phyloP scores from a whole-genome alignment of 2,888 invertebrate genomes.

The Chymomyza fuscimana region DNA sequence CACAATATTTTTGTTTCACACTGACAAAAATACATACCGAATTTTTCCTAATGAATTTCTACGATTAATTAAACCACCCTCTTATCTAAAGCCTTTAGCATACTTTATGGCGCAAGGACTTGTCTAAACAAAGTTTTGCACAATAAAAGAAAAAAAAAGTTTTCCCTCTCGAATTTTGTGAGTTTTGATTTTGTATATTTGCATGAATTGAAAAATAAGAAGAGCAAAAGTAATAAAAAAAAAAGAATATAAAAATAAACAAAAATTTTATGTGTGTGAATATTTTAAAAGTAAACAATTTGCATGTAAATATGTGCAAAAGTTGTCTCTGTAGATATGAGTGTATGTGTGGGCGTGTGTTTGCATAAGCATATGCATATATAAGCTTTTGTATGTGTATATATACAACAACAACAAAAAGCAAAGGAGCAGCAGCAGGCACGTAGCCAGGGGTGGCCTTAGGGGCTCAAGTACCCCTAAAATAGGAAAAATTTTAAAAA shows the following conservation, averaged over 20 bases:
- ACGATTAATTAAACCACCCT: background rate
- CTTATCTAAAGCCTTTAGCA: background rate
- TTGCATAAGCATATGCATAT: constrained; percentile 4
- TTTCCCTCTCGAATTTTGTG: constrained; percentile 26
- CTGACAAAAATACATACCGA: no score
- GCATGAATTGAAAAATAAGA: constrained; percentile 11
- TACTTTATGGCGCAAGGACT: background rate
- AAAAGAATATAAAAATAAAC: constrained; percentile 8
- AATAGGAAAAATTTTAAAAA: no score
- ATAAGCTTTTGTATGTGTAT: constrained; percentile 22
- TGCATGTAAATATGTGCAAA: constrained; percentile 64
- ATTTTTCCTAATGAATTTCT: no score
- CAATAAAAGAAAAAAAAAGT: background rate
- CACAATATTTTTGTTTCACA: no score
- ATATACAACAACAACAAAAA: constrained; percentile 47
- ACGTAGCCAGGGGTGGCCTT: no score
- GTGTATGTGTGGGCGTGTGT: constrained; percentile 33
- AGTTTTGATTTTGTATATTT: constrained; percentile 36
- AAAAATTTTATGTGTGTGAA: constrained; percentile 61
- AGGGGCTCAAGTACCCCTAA: no score
- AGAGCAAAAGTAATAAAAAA: constrained; percentile 1
- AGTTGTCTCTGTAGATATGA: constrained; percentile 21
- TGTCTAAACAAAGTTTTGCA: background rate
- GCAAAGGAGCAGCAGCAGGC: constrained; percentile 17
- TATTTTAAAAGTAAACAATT: constrained; percentile 70